Conservation (phyloP, 2,113 vertebrate species). For the Arothron firmamentum region DNA sequence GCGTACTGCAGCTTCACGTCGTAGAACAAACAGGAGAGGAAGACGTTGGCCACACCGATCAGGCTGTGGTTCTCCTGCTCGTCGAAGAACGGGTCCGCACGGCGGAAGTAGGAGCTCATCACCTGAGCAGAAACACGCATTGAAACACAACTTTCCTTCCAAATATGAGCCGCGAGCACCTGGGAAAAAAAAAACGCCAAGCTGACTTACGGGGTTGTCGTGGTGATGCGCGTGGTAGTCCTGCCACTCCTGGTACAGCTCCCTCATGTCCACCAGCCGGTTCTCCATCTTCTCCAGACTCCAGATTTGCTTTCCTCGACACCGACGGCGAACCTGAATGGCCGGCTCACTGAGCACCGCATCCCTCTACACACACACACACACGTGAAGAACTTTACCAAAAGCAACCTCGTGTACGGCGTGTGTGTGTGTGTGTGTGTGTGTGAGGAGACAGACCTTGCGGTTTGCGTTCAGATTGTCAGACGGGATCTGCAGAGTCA, state of each 20-base stretch:
- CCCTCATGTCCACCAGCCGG: slow-evolving; percentile 92
- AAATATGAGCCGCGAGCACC: neutral
- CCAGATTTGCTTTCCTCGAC: slow-evolving; percentile 96
- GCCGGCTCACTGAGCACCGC: slow-evolving; percentile 94
- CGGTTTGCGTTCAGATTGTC: slow-evolving; percentile 95
- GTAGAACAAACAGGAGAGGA: slow-evolving; percentile 91
- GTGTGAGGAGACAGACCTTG: slow-evolving; percentile 75
- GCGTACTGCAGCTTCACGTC: slow-evolving; percentile 95
- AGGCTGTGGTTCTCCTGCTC: slow-evolving; percentile 96
- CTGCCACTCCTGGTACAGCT: slow-evolving; percentile 97
- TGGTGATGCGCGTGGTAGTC: slow-evolving; percentile 85
- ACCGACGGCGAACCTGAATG: slow-evolving; percentile 91
- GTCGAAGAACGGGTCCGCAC: slow-evolving; percentile 93
- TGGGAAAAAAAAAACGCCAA: too few species aligned
- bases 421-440: neutral
- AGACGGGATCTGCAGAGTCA: slow-evolving; percentile 94
- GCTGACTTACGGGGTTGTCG: slow-evolving; percentile 80
- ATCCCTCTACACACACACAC: slow-evolving; percentile 75
- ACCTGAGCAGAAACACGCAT: slow-evolving; percentile 63
- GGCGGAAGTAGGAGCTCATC: slow-evolving; percentile 85
- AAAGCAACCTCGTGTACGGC: neutral
- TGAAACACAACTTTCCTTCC: neutral
- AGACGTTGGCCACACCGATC: slow-evolving; percentile 95
- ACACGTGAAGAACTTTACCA: neutral
- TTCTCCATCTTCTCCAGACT: slow-evolving; percentile 97